Evolutionary conservation across 2,888 invertebrate species (phyloP).

Genomic region (Drosophila parthenogenetica): DNA sequence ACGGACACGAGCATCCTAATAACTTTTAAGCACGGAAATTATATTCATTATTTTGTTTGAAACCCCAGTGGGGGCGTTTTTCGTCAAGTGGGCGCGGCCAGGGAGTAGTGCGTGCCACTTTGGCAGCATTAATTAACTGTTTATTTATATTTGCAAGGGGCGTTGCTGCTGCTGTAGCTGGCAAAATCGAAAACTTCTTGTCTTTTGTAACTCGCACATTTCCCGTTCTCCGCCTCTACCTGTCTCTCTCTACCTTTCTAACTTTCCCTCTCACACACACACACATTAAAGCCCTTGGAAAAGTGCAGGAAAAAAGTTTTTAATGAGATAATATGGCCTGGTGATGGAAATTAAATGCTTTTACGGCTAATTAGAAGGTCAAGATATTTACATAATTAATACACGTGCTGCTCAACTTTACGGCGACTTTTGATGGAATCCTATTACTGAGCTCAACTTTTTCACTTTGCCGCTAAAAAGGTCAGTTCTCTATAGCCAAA

Average conservation of each 20-base stretch:
- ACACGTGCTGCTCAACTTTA: conserved; percentile 38
- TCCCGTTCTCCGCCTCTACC: neutral
- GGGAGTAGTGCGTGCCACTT: conserved; percentile 26
- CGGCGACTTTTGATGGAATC: conserved; percentile 10
- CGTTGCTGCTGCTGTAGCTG: too few species aligned
- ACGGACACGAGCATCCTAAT: conserved; percentile 15
- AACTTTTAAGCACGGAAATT: conserved; percentile 62
- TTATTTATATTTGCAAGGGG: conserved; percentile 62
- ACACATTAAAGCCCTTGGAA: neutral
- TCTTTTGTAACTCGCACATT: conserved; percentile 11
- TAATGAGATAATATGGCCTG: conserved; percentile 64
- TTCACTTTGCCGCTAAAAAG: neutral
- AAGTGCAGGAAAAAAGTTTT: conserved; percentile 51
- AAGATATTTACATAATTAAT: conserved; percentile 66
- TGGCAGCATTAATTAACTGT: conserved; percentile 69
- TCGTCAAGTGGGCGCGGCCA: conserved; percentile 9
- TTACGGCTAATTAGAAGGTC: conserved; percentile 69
- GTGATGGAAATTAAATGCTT: conserved; percentile 59
- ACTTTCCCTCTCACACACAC: conserved; percentile 3
- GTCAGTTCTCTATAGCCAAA: too few species aligned
- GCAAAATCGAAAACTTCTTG: conserved; percentile 56
- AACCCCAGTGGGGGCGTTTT: neutral
- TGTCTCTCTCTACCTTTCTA: neutral
- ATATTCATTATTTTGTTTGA: conserved; percentile 61
- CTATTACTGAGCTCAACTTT: conserved; percentile 11